Evolutionary conservation across 2,797 vertebrate genomes (phyloP), one percentile per base, ranked within the genome.

Genomic region (Nannoperca australis): DNA sequence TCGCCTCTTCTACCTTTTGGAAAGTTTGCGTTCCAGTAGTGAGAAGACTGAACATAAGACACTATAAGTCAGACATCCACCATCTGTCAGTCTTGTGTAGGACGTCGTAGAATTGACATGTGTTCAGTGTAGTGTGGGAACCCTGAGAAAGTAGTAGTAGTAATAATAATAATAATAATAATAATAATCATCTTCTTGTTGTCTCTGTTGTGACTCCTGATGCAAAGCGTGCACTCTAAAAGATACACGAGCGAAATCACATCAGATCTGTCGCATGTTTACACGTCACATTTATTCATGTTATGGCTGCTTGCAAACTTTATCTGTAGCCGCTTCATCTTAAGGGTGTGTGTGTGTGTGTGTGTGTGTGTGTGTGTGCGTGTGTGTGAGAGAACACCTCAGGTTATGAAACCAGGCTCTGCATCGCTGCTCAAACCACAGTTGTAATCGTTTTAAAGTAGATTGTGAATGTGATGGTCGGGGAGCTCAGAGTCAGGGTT

Each of bases 401-500:
- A 8, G 27, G 14, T 53, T 22, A 20, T 64, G 34, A 56, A 50
- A 42, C 15, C 53, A n/a, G 32, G 22, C 67, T 65, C 30, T 67
- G 47, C 44, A 22, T n/a, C 15, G 0, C 22, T 38, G 70, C 30
- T 53, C 36, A 18, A 24, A 58, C 50, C 69, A 30, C 63, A 40
- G 3, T 0, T 38, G n/a, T 40, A 14, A 51, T 10, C 1, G 0
- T 42, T 12, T 34, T 32, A 47, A 22, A 68, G 15, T 50, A 7
- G 20, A 34, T 7, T 1, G 17, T 14, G 7, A 27, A 34, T 20
- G 44, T 34, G 34, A 22, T 3, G 18, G 50, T 49, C 1, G 8
- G 12, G 32, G 34, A 58, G 56, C 53, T 20, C 34, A 68, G 68
- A 55, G 67, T 70, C 60, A 70, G 47, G 30, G 24, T 70, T 60